Conservation (phyloP, 1,140 invertebrate genomes). For the Pristionchus pacificus region DNA sequence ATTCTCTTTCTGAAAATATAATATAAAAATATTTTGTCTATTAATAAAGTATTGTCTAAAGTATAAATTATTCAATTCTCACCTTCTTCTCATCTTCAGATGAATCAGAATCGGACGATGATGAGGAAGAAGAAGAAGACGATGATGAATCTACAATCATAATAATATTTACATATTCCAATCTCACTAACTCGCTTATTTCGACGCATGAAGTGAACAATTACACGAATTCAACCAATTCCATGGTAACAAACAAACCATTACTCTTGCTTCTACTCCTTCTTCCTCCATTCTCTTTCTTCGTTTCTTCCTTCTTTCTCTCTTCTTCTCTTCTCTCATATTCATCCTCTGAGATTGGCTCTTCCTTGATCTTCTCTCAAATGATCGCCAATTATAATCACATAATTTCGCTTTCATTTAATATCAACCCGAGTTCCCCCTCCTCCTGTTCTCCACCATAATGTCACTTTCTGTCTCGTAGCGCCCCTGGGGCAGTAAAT, state of each 20-base stretch:
- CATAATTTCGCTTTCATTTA: too few relatives aligned
- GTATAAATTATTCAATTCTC: too few relatives aligned
- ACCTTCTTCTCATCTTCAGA: too few relatives aligned
- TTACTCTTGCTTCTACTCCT: neutral
- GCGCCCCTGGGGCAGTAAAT: too few relatives aligned
- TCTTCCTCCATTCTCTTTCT: neutral
- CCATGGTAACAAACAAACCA: neutral
- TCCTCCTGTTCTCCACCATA: too few relatives aligned
- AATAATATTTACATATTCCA: too few relatives aligned
- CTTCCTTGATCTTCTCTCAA: slow-evolving; percentile 11
- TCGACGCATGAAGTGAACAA: neutral
- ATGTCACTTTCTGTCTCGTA: too few relatives aligned
- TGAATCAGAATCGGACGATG: neutral
- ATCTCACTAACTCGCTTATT: too few relatives aligned
- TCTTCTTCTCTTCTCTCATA: neutral
- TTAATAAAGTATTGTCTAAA: too few relatives aligned
- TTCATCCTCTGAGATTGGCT: slow-evolving; percentile 12
- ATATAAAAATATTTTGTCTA: too few relatives aligned
- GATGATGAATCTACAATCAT: neutral
- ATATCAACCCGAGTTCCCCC: neutral
- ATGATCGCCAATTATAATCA: too few relatives aligned
- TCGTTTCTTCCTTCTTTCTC: slow-evolving; percentile 10
- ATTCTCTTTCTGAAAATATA: too few relatives aligned
- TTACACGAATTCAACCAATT: neutral
- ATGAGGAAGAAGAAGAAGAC: neutral